Percentiles rank a stretch among this genome's conserved stretches.
Evolutionary conservation across 2,113 vertebrate species (phyloP).

Genomic region (Stegostoma tigrinum): DNA sequence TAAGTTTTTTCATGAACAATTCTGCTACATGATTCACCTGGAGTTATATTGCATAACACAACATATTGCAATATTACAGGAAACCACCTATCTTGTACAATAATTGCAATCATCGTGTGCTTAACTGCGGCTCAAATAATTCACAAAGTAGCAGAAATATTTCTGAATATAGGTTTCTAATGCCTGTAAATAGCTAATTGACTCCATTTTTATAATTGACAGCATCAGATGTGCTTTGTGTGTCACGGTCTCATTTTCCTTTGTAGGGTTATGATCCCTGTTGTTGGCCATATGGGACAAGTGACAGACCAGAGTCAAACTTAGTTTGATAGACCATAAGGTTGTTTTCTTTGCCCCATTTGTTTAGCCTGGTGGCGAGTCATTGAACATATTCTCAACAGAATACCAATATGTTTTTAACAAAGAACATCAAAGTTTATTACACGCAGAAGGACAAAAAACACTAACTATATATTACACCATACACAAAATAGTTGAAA

Average conservation of each 20-base stretch:
- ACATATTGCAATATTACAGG: not conserved
- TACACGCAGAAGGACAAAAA: too few relatives aligned
- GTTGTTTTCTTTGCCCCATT: too few relatives aligned
- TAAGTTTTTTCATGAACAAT: constrained; percentile 3
- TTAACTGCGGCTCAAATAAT: not conserved
- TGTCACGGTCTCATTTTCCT: not conserved
- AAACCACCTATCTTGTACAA: not conserved
- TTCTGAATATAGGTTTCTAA: not conserved
- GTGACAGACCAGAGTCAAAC: too few relatives aligned
- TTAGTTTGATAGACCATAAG: too few relatives aligned
- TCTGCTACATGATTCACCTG: not conserved
- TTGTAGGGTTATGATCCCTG: too few relatives aligned
- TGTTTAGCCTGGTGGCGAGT: too few relatives aligned
- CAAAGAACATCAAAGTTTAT: too few relatives aligned
- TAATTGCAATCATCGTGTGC: not conserved
- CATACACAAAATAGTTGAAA: too few relatives aligned
- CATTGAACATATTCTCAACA: too few relatives aligned
- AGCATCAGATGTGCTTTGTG: not conserved
- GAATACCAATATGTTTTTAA: too few relatives aligned
- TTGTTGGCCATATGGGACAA: too few relatives aligned
- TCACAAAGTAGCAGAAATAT: not conserved
- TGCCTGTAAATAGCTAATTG: not conserved
- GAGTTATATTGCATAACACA: not conserved
- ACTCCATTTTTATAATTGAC: not conserved
- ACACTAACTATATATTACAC: too few relatives aligned